Percentiles rank a stretch among this genome's conserved stretches.
Conservation (phyloP, 2,797 vertebrate genomes). For the Lepus oiostolus region DNA sequence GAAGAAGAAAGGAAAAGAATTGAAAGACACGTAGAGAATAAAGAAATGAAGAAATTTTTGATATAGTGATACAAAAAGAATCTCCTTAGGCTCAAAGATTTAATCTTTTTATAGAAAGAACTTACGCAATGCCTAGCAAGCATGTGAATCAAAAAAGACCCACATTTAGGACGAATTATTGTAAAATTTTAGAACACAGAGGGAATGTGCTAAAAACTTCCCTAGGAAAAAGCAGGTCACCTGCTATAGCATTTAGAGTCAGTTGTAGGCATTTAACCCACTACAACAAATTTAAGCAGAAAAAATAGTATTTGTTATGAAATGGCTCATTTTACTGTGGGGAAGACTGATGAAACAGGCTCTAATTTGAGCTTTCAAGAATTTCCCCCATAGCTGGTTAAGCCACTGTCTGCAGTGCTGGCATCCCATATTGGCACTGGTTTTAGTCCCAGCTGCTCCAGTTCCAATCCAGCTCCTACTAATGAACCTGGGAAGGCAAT, state of each 20-base stretch:
- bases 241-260: background rate
- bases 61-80: background rate
- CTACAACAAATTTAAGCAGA: background rate
- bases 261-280: conserved; percentile 23
- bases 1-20: conserved; percentile 6
- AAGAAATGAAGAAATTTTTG: background rate
- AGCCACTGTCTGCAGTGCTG: too few species aligned
- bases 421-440: too few species aligned
- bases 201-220: background rate
- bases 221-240: background rate
- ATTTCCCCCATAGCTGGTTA: background rate
- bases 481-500: too few species aligned
- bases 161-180: conserved; percentile 2
- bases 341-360: background rate
- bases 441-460: too few species aligned
- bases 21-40: background rate
- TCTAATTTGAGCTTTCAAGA: background rate
- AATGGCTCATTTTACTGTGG: background rate
- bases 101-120: conserved; percentile 25
- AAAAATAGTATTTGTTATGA: background rate
- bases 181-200: conserved; percentile 34
- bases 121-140: background rate
- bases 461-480: too few species aligned
- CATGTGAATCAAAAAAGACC: background rate
- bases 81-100: background rate